Conservation (phyloP, 2,797 vertebrate genomes). For the Macropus fuliginosus region DNA sequence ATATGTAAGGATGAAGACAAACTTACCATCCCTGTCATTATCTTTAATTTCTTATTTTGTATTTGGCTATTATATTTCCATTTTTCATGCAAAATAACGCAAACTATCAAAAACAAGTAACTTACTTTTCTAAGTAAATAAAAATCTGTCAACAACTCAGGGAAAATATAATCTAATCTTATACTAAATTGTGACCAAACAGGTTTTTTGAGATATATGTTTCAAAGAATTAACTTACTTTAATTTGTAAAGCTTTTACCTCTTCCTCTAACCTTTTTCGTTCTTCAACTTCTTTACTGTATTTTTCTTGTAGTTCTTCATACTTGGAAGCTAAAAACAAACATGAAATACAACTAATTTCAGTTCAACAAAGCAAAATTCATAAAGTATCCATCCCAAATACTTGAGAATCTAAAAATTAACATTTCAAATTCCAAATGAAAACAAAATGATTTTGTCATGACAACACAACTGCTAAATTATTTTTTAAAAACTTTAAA, state of each 20-base stretch:
- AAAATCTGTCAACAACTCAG: neutral
- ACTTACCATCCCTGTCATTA: neutral
- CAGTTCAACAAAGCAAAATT: conserved; percentile 24
- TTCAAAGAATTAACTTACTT: conserved; percentile 83
- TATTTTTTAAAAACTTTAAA: conserved; percentile 28
- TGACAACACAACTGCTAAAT: neutral
- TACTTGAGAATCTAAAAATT: neutral
- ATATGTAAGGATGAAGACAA: neutral
- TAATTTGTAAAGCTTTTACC: conserved; percentile 89
- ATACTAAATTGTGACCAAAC: neutral
- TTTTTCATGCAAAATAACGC: conserved; percentile 42
- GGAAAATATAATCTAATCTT: neutral
- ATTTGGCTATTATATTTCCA: neutral
- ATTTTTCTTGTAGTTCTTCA: conserved; percentile 93
- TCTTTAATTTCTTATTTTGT: neutral
- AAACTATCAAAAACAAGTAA: neutral
- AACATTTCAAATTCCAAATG: neutral
- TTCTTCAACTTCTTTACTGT: conserved; percentile 91
- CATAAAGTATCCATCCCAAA: neutral
- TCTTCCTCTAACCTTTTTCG: conserved; percentile 91
- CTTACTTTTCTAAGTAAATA: neutral
- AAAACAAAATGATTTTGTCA: conserved; percentile 1
- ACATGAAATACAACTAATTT: conserved; percentile 33
- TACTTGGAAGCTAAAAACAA: conserved; percentile 87
- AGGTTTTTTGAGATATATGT: neutral